A percentile compares a stretch with the other conserved stretches of the same genome.
Evolutionary conservation across 2,888 invertebrate species (phyloP).

Genomic region (Nephrocerus scutellatus): DNA sequence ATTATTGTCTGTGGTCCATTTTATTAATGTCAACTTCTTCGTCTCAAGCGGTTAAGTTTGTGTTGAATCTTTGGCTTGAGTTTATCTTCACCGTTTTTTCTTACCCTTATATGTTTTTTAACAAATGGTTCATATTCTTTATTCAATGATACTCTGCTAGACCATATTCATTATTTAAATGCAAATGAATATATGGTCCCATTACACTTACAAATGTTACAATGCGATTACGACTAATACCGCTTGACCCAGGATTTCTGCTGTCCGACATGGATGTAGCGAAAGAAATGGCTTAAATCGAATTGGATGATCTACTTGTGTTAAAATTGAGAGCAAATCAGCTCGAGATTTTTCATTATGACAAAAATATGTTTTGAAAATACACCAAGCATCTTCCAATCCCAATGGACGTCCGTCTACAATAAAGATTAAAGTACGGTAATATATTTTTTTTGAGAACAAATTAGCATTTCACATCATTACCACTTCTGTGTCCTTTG

Average conservation of each 20-base stretch:
- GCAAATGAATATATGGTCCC: conserved; percentile 49
- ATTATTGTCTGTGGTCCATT: too few species aligned
- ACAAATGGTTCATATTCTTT: too few species aligned
- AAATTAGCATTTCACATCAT: conserved; percentile 1
- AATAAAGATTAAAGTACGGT: background rate
- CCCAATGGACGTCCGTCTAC: conserved; percentile 53
- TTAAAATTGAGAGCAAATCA: conserved; percentile 52
- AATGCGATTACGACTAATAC: conserved; percentile 52
- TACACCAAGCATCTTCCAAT: conserved; percentile 53
- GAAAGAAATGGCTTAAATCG: conserved; percentile 56
- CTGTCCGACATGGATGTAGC: conserved; percentile 62
- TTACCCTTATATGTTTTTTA: too few species aligned
- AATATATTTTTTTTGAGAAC: background rate
- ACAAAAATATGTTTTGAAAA: too few species aligned
- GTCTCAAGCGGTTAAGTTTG: too few species aligned
- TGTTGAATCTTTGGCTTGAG: too few species aligned
- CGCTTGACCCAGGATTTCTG: conserved; percentile 47
- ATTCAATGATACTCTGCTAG: conserved; percentile 5
- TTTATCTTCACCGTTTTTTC: too few species aligned
- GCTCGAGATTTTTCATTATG: conserved; percentile 33
- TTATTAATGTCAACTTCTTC: too few species aligned
- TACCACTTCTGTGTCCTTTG: conserved; percentile 58
- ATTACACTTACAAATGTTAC: conserved; percentile 59
- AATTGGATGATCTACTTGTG: conserved; percentile 62
- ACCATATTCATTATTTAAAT: conserved; percentile 37